phyloP scores from a whole-genome alignment of 2,888 invertebrate genomes.

The Harpalus rufipes region DNA sequence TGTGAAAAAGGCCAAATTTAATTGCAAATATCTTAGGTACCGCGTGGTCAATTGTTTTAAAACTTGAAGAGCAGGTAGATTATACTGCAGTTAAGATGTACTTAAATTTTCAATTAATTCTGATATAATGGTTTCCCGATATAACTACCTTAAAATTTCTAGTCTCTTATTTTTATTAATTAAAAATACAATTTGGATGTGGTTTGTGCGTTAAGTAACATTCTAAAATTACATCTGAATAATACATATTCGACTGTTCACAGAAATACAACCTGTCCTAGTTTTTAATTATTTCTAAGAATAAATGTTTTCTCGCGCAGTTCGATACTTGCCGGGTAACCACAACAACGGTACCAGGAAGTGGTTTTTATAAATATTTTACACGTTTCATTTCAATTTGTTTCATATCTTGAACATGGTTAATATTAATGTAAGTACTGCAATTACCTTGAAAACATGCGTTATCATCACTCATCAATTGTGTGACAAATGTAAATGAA shows the following conservation, averaged over 20 bases:
- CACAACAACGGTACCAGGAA: constrained; percentile 18
- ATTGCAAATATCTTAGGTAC: too few relatives aligned
- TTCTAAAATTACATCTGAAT: constrained; percentile 61
- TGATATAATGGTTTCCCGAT: too few relatives aligned
- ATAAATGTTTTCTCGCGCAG: constrained; percentile 50
- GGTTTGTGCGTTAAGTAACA: constrained; percentile 42
- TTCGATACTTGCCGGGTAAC: constrained; percentile 30
- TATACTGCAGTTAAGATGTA: too few relatives aligned
- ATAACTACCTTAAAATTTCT: too few relatives aligned
- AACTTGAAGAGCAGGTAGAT: too few relatives aligned
- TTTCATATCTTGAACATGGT: constrained; percentile 40
- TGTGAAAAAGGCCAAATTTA: too few relatives aligned
- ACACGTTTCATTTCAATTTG: background rate
- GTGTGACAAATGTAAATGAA: constrained; percentile 15
- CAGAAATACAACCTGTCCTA: constrained; percentile 56
- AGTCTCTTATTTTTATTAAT: constrained; percentile 33
- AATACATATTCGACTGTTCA: constrained; percentile 48
- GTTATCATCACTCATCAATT: background rate
- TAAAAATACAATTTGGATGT: constrained; percentile 23
- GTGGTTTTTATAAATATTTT: constrained; percentile 15
- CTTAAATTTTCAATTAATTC: too few relatives aligned
- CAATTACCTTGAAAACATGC: constrained; percentile 9
- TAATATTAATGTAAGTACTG: constrained; percentile 55
- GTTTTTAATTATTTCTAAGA: constrained; percentile 62
- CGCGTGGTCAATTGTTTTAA: too few relatives aligned